Conservation (phyloP, 2,888 invertebrate genomes). For the Synanthedon myopaeformis region DNA sequence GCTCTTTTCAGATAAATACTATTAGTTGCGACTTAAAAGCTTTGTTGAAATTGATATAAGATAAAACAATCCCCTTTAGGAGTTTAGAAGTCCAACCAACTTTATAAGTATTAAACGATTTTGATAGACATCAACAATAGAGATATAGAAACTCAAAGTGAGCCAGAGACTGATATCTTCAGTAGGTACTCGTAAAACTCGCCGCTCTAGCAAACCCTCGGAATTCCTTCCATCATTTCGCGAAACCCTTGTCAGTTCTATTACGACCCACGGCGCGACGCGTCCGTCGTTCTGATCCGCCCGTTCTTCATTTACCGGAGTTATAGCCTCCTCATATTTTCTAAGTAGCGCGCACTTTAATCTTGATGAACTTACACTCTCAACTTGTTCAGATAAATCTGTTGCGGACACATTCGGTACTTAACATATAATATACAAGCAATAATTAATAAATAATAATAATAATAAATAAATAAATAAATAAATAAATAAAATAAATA, state of each 20-base stretch:
- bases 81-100: background rate
- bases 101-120: background rate
- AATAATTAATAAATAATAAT: too few relatives aligned
- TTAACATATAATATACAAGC: background rate
- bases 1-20: too few relatives aligned
- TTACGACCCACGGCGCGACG: constrained; percentile 46
- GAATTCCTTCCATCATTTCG: constrained; percentile 61
- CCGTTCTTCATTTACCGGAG: constrained; percentile 58
- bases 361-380: constrained; percentile 21
- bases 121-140: constrained; percentile 15
- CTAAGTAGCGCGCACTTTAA: constrained; percentile 43
- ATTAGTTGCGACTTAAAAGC: too few relatives aligned
- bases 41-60: too few relatives aligned
- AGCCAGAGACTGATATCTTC: constrained; percentile 43
- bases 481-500: too few relatives aligned
- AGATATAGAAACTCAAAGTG: constrained; percentile 23
- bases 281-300: constrained; percentile 42
- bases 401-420: background rate
- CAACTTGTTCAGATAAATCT: background rate
- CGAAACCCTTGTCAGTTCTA: constrained; percentile 65
- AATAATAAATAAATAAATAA: too few relatives aligned
- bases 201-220: constrained; percentile 39
- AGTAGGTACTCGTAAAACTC: constrained; percentile 45
- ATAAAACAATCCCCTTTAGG: background rate
- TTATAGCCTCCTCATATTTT: constrained; percentile 58